These are phyloP conservation scores for Arrhamphus sclerolepis DNA, from an alignment of 2,797 vertebrate species.

Conservation along the genomic window DNA sequence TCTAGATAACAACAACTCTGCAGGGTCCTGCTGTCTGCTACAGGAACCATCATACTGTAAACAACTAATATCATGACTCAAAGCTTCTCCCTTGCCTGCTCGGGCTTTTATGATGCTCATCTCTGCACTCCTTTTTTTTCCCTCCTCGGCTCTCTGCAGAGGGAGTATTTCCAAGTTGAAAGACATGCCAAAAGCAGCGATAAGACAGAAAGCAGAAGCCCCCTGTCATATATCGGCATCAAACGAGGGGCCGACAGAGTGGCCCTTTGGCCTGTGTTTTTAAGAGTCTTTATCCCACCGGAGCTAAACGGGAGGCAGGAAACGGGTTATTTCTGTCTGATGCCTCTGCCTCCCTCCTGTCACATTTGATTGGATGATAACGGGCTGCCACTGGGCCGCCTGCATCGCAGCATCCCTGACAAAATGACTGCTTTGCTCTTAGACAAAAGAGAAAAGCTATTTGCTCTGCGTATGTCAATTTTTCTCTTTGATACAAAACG, in stretches of 20 bases:
- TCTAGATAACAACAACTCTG: slow-evolving; percentile 37
- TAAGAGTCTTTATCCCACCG: slow-evolving; percentile 58
- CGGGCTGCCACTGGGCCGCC: slow-evolving; percentile 61
- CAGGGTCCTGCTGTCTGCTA: slow-evolving; percentile 5
- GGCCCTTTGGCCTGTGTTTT: slow-evolving; percentile 65
- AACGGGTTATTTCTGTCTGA: slow-evolving; percentile 73
- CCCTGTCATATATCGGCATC: slow-evolving; percentile 62
- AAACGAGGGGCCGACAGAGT: slow-evolving; percentile 45
- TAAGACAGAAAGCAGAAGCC: slow-evolving; percentile 70
- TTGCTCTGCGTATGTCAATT: slow-evolving; percentile 37
- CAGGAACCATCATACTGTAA: neutral
- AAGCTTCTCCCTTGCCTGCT: neutral
- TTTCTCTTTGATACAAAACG: slow-evolving; percentile 54
- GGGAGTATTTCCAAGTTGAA: slow-evolving; percentile 55
- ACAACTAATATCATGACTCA: neutral
- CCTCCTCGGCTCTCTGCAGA: neutral
- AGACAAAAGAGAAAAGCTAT: slow-evolving; percentile 58
- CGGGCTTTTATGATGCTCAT: neutral
- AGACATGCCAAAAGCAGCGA: slow-evolving; percentile 62
- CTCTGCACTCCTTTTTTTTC: neutral
- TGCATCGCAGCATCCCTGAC: slow-evolving; percentile 52
- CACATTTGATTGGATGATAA: slow-evolving; percentile 76
- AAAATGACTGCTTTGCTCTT: slow-evolving; percentile 46
- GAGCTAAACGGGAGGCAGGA: slow-evolving; percentile 69
- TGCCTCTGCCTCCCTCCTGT: slow-evolving; percentile 66